Evolutionary conservation across 2,113 vertebrate genomes (phyloP).

Genomic region (Megaleporinus macrocephalus): DNA sequence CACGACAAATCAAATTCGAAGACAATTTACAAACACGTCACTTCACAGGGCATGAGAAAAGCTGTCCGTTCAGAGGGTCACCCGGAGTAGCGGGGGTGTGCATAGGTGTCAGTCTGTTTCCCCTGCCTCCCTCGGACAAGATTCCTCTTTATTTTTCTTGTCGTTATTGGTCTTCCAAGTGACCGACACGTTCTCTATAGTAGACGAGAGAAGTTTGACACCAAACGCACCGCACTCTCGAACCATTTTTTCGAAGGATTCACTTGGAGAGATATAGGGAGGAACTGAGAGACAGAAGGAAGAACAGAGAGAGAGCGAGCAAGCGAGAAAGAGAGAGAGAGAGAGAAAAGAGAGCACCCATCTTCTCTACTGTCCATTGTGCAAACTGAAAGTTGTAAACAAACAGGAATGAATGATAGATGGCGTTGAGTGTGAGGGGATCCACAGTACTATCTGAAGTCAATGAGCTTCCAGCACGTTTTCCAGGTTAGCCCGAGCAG

Average conservation of each 20-base stretch:
- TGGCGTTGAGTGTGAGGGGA: background rate
- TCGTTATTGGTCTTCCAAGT: slow-evolving; percentile 6
- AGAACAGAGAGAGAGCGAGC: background rate
- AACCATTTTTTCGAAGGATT: slow-evolving; percentile 26
- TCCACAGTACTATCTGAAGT: background rate
- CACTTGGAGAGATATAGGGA: slow-evolving; percentile 3
- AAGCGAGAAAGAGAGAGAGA: slow-evolving; percentile 10
- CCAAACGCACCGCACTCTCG: slow-evolving; percentile 17
- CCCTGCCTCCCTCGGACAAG: background rate
- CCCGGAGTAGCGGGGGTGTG: slow-evolving; percentile 27
- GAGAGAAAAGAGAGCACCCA: slow-evolving; percentile 13
- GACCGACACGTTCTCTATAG: slow-evolving; percentile 12
- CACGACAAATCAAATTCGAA: slow-evolving; percentile 52
- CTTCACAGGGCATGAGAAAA: slow-evolving; percentile 46
- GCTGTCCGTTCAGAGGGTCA: slow-evolving; percentile 38
- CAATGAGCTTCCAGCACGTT: background rate
- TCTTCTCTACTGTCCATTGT: slow-evolving; percentile 37
- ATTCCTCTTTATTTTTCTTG: background rate
- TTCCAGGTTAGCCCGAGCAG: background rate
- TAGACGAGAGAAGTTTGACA: slow-evolving; percentile 28
- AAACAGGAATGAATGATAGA: slow-evolving; percentile 17
- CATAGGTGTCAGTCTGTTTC: slow-evolving; percentile 41
- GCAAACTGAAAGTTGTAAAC: slow-evolving; percentile 46
- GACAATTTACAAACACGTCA: slow-evolving; percentile 59
- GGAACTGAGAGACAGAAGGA: background rate